phyloP scores from a whole-genome alignment of 2,797 vertebrate species.

The Chromis chromis region DNA sequence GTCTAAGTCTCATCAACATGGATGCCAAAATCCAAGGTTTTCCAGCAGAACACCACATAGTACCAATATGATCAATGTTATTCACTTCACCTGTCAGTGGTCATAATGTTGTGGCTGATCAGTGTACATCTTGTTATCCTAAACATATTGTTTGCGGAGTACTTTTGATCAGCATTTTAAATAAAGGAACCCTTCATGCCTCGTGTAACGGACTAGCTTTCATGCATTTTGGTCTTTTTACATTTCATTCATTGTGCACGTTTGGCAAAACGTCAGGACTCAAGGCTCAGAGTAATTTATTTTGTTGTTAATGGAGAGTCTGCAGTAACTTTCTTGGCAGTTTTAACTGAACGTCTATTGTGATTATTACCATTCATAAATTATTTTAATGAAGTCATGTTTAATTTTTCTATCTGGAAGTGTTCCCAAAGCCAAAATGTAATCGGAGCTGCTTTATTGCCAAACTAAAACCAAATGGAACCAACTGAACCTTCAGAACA shows the following conservation, averaged over 20 bases:
- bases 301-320: not conserved
- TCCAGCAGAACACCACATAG: too few species aligned
- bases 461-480: too few species aligned
- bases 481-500: not conserved
- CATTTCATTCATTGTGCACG: not conserved
- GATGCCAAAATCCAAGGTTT: too few species aligned
- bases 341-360: not conserved
- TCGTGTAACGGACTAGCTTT: not conserved
- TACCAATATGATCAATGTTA: too few species aligned
- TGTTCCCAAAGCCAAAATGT: conserved; percentile 1
- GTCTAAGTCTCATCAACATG: too few species aligned
- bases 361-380: conserved; percentile 1
- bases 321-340: not conserved
- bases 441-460: not conserved
- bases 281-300: not conserved
- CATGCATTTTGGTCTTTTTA: not conserved
- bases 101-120: too few species aligned
- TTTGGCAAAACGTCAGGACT: not conserved
- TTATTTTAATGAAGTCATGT: conserved; percentile 15
- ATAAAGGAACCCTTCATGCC: not conserved
- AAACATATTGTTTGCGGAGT: not conserved
- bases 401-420: not conserved
- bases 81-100: too few species aligned
- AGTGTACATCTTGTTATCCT: too few species aligned
- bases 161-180: not conserved